Evolutionary conservation across 2,797 vertebrate genomes (phyloP).

Genomic region (Sebastes wilsoni): DNA sequence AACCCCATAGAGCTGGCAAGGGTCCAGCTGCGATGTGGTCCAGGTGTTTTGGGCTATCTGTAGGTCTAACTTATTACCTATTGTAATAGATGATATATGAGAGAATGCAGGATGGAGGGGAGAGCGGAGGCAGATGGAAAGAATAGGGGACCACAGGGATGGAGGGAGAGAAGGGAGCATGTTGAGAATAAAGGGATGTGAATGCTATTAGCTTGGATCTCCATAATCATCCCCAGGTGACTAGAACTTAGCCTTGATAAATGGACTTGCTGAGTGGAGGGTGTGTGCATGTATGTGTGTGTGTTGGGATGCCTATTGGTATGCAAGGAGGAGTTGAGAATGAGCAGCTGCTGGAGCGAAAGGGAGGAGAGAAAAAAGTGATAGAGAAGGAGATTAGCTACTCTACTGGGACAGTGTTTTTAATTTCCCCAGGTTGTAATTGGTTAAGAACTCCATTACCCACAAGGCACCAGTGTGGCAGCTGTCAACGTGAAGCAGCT

Average conservation of each 20-base stretch:
- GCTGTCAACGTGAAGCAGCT: conserved; percentile 78
- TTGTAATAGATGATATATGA: conserved; percentile 70
- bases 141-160: conserved; percentile 73
- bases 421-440: conserved; percentile 81
- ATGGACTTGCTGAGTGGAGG: conserved; percentile 66
- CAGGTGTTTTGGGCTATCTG: conserved; percentile 59
- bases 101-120: conserved; percentile 30
- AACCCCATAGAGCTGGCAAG: conserved; percentile 9
- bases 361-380: conserved; percentile 32
- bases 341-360: conserved; percentile 66
- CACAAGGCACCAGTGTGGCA: conserved; percentile 72
- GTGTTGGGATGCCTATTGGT: conserved; percentile 44
- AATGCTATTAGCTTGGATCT: conserved; percentile 77
- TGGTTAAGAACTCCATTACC: conserved; percentile 81
- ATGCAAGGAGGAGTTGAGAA: conserved; percentile 50
- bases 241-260: conserved; percentile 80
- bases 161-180: conserved; percentile 47
- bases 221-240: conserved; percentile 80
- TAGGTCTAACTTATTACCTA: conserved; percentile 59
- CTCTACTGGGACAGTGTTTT: conserved; percentile 72
- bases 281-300: conserved; percentile 31
- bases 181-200: conserved; percentile 70
- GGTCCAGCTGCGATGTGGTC: conserved; percentile 39
- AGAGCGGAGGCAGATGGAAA: conserved; percentile 60
- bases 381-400: conserved; percentile 67